A percentile compares a stretch with the other conserved stretches of the same genome.
phyloP scores from a whole-genome alignment of 2,888 invertebrate species.

The Chalcosyrphus nemorum region DNA sequence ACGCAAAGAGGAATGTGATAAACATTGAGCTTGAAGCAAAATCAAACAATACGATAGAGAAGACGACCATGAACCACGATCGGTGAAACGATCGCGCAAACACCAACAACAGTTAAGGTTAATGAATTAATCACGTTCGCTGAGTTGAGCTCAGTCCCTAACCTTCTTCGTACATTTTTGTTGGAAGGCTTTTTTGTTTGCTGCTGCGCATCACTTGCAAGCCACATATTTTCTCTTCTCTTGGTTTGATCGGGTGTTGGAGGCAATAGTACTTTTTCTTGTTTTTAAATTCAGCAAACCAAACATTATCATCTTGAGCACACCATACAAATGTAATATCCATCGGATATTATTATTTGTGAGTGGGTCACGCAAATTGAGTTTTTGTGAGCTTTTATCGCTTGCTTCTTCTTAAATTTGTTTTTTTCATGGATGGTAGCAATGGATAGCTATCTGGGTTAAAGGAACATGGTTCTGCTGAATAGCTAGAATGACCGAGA shows the following conservation, averaged over 20 bases:
- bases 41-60: slow-evolving; percentile 6
- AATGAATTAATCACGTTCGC: slow-evolving; percentile 66
- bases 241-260: background rate
- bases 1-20: slow-evolving; percentile 31
- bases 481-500: slow-evolving; percentile 2
- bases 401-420: background rate
- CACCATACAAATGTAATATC: background rate
- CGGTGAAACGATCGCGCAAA: slow-evolving; percentile 14
- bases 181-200: slow-evolving; percentile 6
- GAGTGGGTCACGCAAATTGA: slow-evolving; percentile 40
- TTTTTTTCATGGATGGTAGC: background rate
- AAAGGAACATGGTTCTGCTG: slow-evolving; percentile 31
- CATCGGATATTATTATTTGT: slow-evolving; percentile 3
- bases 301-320: background rate
- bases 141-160: background rate
- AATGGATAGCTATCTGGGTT: slow-evolving; percentile 45
- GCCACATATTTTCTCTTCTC: slow-evolving; percentile 15
- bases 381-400: slow-evolving; percentile 16
- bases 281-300: background rate
- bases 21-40: slow-evolving; percentile 11
- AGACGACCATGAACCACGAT: slow-evolving; percentile 35
- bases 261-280: background rate
- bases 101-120: slow-evolving; percentile 60
- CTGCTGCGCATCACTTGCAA: background rate
- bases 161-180: background rate